phyloP scores from a whole-genome alignment of 2,888 invertebrate genomes.

The Ryuthela nishihirai region DNA sequence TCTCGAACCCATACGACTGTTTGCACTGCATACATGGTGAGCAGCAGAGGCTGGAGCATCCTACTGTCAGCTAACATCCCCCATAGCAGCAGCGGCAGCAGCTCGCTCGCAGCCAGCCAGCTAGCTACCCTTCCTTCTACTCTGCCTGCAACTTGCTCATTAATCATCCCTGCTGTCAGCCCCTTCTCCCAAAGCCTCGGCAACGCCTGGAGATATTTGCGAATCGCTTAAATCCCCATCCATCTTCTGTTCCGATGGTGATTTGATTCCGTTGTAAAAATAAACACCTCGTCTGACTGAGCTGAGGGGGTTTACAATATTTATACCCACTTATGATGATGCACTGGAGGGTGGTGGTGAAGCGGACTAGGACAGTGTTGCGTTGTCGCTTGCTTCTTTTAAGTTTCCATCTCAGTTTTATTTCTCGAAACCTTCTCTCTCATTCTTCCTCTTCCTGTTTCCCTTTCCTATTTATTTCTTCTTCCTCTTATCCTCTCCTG shows the following conservation, averaged over 20 bases:
- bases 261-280: conserved; percentile 6
- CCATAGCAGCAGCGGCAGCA: too few species aligned
- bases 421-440: neutral
- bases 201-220: conserved; percentile 28
- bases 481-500: neutral
- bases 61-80: too few species aligned
- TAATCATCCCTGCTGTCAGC: conserved; percentile 30
- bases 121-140: conserved; percentile 1
- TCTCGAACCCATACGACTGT: too few species aligned
- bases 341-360: too few species aligned
- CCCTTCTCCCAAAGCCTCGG: conserved; percentile 5
- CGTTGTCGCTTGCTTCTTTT: neutral
- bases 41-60: too few species aligned
- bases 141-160: conserved; percentile 19
- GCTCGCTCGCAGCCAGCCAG: too few species aligned
- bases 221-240: conserved; percentile 33
- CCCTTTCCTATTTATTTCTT: neutral
- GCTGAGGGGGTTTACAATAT: neutral
- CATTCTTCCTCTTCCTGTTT: neutral
- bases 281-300: neutral
- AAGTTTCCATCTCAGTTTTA: neutral
- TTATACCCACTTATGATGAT: neutral
- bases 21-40: too few species aligned
- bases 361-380: too few species aligned
- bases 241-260: conserved; percentile 9